phyloP scores from a whole-genome alignment of 2,113 vertebrate species.

The Etia nguti region DNA sequence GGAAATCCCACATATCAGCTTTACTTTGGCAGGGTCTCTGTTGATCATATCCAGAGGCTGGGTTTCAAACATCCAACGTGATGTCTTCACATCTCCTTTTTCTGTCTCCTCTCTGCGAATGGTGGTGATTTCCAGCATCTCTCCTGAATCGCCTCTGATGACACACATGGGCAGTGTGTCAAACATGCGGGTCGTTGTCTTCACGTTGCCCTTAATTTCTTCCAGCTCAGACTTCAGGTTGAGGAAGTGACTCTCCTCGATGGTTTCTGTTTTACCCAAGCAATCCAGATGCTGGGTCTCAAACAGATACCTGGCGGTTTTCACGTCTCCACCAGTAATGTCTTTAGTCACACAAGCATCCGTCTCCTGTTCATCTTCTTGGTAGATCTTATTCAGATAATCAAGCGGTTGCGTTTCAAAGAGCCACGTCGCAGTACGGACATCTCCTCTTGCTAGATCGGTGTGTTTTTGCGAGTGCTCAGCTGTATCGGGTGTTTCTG shows the following conservation, averaged over 20 bases:
- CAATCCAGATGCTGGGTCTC: constrained; percentile 82
- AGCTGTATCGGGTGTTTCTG: constrained; percentile 28
- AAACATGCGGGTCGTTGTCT: constrained; percentile 81
- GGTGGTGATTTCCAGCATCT: constrained; percentile 84
- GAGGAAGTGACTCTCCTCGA: constrained; percentile 78
- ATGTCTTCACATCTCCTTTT: constrained; percentile 81
- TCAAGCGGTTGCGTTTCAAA: constrained; percentile 84
- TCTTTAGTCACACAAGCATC: constrained; percentile 53
- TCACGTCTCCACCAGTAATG: constrained; percentile 80
- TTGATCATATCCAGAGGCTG: constrained; percentile 82
- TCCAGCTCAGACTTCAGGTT: constrained; percentile 83
- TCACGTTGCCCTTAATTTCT: constrained; percentile 81
- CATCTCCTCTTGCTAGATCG: constrained; percentile 77
- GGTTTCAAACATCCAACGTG: constrained; percentile 82
- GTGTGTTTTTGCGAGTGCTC: constrained; percentile 62
- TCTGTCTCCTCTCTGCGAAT: constrained; percentile 80
- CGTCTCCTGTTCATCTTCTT: constrained; percentile 62
- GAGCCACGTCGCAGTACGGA: constrained; percentile 74
- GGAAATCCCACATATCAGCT: constrained; percentile 79
- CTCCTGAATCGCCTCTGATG: constrained; percentile 79
- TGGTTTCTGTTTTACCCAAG: constrained; percentile 75
- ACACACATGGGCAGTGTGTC: constrained; percentile 82
- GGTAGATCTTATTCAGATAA: constrained; percentile 77
- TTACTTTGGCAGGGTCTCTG: constrained; percentile 77
- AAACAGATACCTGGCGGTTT: constrained; percentile 81